Evolutionary conservation across 2,888 invertebrate genomes (phyloP).

Genomic region (Augochlorella aurata): DNA sequence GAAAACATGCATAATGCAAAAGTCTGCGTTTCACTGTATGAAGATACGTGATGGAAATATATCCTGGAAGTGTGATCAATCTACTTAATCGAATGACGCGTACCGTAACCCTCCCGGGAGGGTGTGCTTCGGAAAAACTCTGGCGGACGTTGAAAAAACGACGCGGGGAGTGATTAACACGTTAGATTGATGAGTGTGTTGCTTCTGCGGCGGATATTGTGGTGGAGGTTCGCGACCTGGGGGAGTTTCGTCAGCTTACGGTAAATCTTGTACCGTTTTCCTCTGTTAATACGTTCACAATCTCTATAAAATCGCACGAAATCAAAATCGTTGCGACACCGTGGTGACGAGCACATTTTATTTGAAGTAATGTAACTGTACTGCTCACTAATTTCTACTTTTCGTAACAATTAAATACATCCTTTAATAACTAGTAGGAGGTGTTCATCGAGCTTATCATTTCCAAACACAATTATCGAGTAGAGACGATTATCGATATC

Average conservation of each 20-base stretch:
- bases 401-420: no score
- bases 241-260: background rate
- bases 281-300: background rate
- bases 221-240: background rate
- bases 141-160: background rate
- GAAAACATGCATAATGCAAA: constrained; percentile 54
- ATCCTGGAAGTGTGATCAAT: constrained; percentile 43
- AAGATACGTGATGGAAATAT: constrained; percentile 38
- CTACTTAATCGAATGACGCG: constrained; percentile 31
- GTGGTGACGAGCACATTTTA: no score
- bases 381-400: no score
- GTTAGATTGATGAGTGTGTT: background rate
- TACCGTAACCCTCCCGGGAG: background rate
- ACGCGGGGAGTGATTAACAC: constrained; percentile 28
- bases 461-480: background rate
- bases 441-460: background rate
- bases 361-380: no score
- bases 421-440: no score
- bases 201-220: background rate
- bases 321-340: no score
- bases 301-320: background rate
- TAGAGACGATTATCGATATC: background rate
- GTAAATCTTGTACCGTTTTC: background rate
- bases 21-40: constrained; percentile 27
- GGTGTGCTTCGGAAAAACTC: constrained; percentile 9